Evolutionary conservation across 1,140 invertebrate species (phyloP), one percentile per base, ranked within the genome.

Genomic region (Dolichoris vasculosae): DNA sequence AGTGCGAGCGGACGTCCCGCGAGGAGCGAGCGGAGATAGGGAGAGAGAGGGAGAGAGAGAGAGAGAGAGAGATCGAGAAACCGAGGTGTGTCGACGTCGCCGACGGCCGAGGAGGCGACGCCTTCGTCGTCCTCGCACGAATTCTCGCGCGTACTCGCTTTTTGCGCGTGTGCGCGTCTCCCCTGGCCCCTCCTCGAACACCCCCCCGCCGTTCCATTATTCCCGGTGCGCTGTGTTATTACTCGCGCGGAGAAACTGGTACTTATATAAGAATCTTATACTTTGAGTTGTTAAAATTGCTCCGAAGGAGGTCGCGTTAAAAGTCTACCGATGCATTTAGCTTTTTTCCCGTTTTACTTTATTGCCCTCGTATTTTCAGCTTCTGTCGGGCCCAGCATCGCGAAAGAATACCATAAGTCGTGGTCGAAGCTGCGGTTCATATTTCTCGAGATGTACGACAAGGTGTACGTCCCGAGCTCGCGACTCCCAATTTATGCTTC

Each of bases 71-170:
- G 55, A 59, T 20, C 7, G 55, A 59, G 83, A 84, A 78, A 43
- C 30, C 55, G 71, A 84, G 83, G 63, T 84, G 82, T 78, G 40
- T 17, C 32, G 30, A 26, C 51, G 48, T 51, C 75, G 43, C 48
- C 48, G 20, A 51, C 35, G 69, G 51, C 40, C 43, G 67, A 46
- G 35, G n/a, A 80, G 78, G 78, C 63, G 51, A 78, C 76, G 76
- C 79, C 30, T n/a, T 15, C 23, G 4, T 4, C 55, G 55, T 59
- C 55, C 26, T 26, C 23, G 48, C 63, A 55, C 77, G 51, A 63
- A 85, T 85, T 85, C 83, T 75, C 77, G 32, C 77, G 83, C 67
- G 78, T 85, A 81, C 46, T 64, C 63, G 48, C 67, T 85, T 85
- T 85, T 85, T 85, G 51, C 75, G 43, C 46, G 76, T 15, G n/a